Base-by-base conservation (phyloP, 2,888 invertebrate species). In the Dolichomitus sp. region DNA sequence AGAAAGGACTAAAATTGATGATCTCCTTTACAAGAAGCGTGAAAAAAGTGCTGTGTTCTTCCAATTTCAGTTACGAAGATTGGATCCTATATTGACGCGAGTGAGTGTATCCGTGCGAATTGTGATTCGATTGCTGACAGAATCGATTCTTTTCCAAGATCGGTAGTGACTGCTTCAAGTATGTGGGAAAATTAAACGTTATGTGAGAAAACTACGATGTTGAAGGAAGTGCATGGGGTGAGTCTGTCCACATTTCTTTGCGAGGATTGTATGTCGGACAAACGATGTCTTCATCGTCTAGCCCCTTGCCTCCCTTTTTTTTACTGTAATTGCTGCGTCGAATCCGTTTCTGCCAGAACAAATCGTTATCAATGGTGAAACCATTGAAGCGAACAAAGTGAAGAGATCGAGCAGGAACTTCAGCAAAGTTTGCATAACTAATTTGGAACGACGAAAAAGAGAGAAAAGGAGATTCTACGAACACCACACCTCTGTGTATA, bases 401-500 rank as follows among this genome's bases (percentile, higher is more conserved):
- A 19, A 19, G 19, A 54, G 23, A 27, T n/a, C 52, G 1, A 14
- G 11, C 12, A 54, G 27, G 59, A 52, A n/a, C 14, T 63, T 30
- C 27, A 52, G 54, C 59, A 40, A 45, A 63, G 69, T 27, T 40
- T 59, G 40, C 33, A n/a, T 63, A 69, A 33, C 27, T 50, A 3
- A 65, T 61, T 50, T 45, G 14, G 27, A 70, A 50, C 19, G 52
- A 68, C 54, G 40, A 66, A 54, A 70, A 59, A 11, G 7, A n/a
- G 17, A 40, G 42, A 59, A 69, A 74, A 76, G 70, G 74, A 61
- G 33, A 57, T 63, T 74, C 48, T 59, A 82, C 63, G 84, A 84
- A 85, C 84, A 83, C 81, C 81, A 65, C 77, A 78, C 54, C 66
- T 77, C 57, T 61, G 79, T 80, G 81, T 80, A 78, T 81, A 82